Base-by-base conservation (phyloP, 2,888 invertebrate species). In the Panzeria rudis region DNA sequence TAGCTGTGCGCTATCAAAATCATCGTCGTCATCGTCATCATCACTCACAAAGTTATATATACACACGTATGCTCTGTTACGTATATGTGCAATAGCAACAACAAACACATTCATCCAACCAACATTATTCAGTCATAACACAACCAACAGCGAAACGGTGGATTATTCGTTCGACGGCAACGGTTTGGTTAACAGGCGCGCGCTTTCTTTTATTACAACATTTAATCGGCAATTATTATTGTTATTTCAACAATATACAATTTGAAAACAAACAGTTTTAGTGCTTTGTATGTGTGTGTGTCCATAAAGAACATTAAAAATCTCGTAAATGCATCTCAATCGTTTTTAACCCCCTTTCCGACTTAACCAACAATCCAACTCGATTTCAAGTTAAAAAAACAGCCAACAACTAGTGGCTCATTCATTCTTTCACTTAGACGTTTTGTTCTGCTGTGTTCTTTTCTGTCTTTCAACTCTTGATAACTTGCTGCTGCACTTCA, bases 131-230 rank as follows among this genome's bases (percentile, higher is more conserved):
- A 92, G 91, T 91, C 92, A 92, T 91, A 92, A 92, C 91, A 92
- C 91, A 91, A 91, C 91, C 91, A 90, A 92, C 91, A 90, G 91
- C 91, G 91, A 91, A 91, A 91, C 91, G 90, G 90, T 91, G 91
- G 91, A 91, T 90, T 93, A 93, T 93, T 93, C 93, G 92, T 92
- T 92, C 91, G 91, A 92, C 91, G 91, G 91, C 93, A 92, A 91
- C 93, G 92, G 93, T 91, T 92, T 91, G 91, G 92, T 91, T 91
- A 87, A 90, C 91, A 93, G 93, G 92, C 92, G 93, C 92, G 92
- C 92, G 92, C 91, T 91, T 91, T 92, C 89, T 92, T 92, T 92
- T 92, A 92, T 92, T 91, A 90, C 90, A 90, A 79, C 87, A 89
- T 88, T 91, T 91, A 90, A 91, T 91, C 91, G 90, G 89, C 86